These are phyloP conservation scores for Ctena decussata DNA, from an alignment of 2,888 invertebrate species.

Conservation along the genomic window DNA sequence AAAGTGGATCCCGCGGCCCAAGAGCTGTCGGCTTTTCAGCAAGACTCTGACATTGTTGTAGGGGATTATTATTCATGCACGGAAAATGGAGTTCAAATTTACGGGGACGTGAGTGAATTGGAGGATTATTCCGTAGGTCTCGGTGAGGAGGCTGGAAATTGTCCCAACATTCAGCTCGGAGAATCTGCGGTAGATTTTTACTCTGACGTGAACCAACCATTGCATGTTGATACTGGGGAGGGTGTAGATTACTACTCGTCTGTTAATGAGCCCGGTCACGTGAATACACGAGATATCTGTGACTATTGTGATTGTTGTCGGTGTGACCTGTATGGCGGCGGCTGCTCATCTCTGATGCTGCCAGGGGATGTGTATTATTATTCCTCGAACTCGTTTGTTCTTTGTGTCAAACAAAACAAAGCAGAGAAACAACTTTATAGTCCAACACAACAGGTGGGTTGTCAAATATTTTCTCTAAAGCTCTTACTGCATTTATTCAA, in stretches of 20 bases:
- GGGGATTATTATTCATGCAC: slow-evolving; percentile 1
- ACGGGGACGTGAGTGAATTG: not conserved
- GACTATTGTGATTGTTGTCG: slow-evolving; percentile 54
- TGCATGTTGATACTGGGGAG: not conserved
- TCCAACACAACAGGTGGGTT: not conserved
- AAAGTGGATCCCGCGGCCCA: not conserved
- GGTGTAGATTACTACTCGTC: not conserved
- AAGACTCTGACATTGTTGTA: not conserved
- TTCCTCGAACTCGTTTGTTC: slow-evolving; percentile 84
- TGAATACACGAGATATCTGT: slow-evolving; percentile 10
- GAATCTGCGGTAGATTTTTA: slow-evolving; percentile 3
- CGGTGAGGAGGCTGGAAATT: slow-evolving; percentile 1
- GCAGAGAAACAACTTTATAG: not conserved
- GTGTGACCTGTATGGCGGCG: slow-evolving; percentile 40
- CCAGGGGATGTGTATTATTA: slow-evolving; percentile 85
- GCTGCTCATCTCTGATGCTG: slow-evolving; percentile 70
- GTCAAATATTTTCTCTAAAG: not conserved
- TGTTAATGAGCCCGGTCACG: not conserved
- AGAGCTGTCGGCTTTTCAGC: not conserved
- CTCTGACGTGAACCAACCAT: not conserved
- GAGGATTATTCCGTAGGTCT: not conserved
- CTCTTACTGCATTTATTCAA: too few relatives aligned
- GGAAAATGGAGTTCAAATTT: not conserved
- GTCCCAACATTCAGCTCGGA: not conserved
- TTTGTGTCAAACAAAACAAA: slow-evolving; percentile 80